Conservation (phyloP, 1,140 invertebrate species). For the Plectus sambesii region DNA sequence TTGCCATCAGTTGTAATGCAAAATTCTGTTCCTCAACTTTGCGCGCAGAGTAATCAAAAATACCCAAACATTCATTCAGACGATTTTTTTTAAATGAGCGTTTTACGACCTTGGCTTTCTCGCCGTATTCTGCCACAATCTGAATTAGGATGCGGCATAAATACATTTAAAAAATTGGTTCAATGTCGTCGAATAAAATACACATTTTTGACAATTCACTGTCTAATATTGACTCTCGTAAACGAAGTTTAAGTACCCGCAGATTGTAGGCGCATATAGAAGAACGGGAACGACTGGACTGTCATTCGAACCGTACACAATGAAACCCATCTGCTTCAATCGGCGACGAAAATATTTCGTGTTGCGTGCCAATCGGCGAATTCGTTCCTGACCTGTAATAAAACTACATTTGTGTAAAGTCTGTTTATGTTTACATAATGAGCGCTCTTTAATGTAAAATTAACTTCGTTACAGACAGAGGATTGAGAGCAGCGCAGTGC, state of each 20-base stretch:
- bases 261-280: slow-evolving; percentile 84
- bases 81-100: slow-evolving; percentile 4
- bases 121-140: no score
- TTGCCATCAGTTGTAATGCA: no score
- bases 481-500: slow-evolving; percentile 2
- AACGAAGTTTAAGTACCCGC: slow-evolving; percentile 55
- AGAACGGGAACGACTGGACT: slow-evolving; percentile 92
- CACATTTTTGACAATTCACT: slow-evolving; percentile 50
- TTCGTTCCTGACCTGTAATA: slow-evolving; percentile 56
- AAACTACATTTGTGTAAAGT: slow-evolving; percentile 2
- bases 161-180: slow-evolving; percentile 8
- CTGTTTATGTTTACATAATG: slow-evolving; percentile 6
- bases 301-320: slow-evolving; percentile 87
- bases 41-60: slow-evolving; percentile 12
- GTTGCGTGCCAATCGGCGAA: slow-evolving; percentile 66
- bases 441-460: slow-evolving; percentile 1
- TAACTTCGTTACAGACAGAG: slow-evolving; percentile 20
- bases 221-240: slow-evolving; percentile 48
- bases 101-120: background rate
- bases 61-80: no score
- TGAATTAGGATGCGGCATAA: no score
- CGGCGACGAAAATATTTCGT: slow-evolving; percentile 72
- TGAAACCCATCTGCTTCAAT: slow-evolving; percentile 78
- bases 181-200: slow-evolving; percentile 2
- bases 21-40: no score